phyloP scores from a whole-genome alignment of 2,797 vertebrate species.

The Pangasius larnaudii region DNA sequence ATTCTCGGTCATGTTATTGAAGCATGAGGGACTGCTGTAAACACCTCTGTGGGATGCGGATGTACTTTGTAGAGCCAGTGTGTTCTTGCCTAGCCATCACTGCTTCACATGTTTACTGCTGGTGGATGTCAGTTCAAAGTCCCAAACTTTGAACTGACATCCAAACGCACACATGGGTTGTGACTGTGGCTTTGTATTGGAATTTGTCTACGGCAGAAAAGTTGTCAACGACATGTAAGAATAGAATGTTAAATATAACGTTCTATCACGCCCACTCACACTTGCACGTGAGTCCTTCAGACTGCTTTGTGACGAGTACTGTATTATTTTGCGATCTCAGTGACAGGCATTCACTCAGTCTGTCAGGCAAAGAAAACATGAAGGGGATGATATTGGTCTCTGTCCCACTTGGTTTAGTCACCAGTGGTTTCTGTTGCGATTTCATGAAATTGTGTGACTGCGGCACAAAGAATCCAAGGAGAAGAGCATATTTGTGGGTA shows the following conservation, averaged over 20 bases:
- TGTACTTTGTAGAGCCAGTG: conserved; percentile 11
- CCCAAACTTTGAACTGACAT: conserved; percentile 27
- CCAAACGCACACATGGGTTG: conserved; percentile 21
- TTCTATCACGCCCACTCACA: conserved; percentile 28
- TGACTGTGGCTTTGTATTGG: conserved; percentile 38
- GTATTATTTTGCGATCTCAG: conserved; percentile 15
- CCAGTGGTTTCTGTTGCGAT: conserved; percentile 44
- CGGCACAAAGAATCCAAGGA: conserved; percentile 15
- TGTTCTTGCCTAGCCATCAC: conserved; percentile 3
- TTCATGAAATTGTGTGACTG: conserved; percentile 45
- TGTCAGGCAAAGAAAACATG: conserved; percentile 29
- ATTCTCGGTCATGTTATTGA: conserved; percentile 3
- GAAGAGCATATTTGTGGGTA: conserved; percentile 44
- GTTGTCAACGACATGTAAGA: conserved; percentile 39
- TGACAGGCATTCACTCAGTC: conserved; percentile 5
- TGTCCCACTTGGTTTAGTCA: conserved; percentile 34
- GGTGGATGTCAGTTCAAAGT: conserved; percentile 20
- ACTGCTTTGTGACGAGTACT: neutral
- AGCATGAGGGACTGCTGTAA: conserved; percentile 28
- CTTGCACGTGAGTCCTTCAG: conserved; percentile 9
- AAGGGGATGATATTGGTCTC: conserved; percentile 31
- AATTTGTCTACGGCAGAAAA: conserved; percentile 28
- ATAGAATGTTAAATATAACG: conserved; percentile 34
- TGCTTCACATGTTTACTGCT: conserved; percentile 38
- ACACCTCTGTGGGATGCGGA: conserved; percentile 29